Base-by-base conservation (phyloP, 2,113 vertebrate genomes). In the Electrona antarctica region DNA sequence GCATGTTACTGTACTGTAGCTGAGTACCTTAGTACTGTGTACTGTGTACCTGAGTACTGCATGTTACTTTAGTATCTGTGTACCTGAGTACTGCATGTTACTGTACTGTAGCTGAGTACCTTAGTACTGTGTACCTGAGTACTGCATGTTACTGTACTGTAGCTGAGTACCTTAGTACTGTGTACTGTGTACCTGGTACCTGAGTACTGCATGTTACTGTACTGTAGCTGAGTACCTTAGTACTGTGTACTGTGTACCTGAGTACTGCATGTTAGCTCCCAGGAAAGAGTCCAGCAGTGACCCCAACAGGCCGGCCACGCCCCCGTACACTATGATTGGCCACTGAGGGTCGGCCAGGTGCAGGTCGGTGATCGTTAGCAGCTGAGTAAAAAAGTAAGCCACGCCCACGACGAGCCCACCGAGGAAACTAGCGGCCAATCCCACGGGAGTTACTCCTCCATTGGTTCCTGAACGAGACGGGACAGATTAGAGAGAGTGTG, bases 261-360 rank as follows among this genome's bases (percentile, higher is more conserved):
- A 95, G 78, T 96, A 99, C 51, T 99, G 98, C 96, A 98, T 95
- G 0, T 94, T 94, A 59, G 97, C 97, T 61, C 98, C 98, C 74
- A 99, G 91, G 72, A 95, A 95, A 0, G 98, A 99, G 90, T 99
- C 98, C 59, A 98, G 81, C 82, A 98, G n/a, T 1, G 98, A 99
- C 9, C 98, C 98, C 21, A 97, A 51, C 3, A 99, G 89, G 7
- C 98, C 97, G 7, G 97, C 96, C 74, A 91, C 48, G 29, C 93
- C 93, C 0, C 93, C 95, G 69, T 98, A 98, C 64, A 93, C 54
- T 28, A 99, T 71, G 67, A 98, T 46, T 0, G 98, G 97, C 98
- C 98, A 99, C 83, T 99, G 98, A 0, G 97, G 95, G 79, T 94
- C 93, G 7, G 94, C 94, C 57, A 87, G 65, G 68, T 97, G 93